Base-by-base conservation (phyloP, 1,140 invertebrate genomes). In the Mactra quadrangularis region DNA sequence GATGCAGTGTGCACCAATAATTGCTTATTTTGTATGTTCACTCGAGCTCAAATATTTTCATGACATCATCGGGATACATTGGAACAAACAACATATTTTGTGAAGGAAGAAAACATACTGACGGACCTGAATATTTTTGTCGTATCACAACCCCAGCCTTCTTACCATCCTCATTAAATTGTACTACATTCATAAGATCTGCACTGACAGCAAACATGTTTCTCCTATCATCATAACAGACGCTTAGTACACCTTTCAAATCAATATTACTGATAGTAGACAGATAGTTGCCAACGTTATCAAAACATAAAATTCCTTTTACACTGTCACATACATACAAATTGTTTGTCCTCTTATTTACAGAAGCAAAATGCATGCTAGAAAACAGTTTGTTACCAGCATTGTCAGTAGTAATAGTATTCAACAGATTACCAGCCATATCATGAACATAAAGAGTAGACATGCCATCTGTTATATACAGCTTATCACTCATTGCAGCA, bases 1-100 rank as follows among this genome's bases (percentile, higher is more conserved):
- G n/a, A n/a, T n/a, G n/a, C n/a, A n/a, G n/a, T n/a, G n/a, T n/a
- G n/a, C n/a, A n/a, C n/a, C n/a, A n/a, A n/a, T n/a, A n/a, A n/a
- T n/a, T n/a, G n/a, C n/a, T n/a, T n/a, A n/a, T n/a, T n/a, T n/a
- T n/a, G n/a, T n/a, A n/a, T 9, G 45, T 3, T 17, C 35, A 60
- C 38, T 66, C 38, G 45, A 66, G 62, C n/a, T 71, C 13, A 71
- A 31, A 52, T 33, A 71, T 35, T 35, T 52, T 52, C 4, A 71
- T 47, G 45, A 19, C 27, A 31, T 71, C 50, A 22, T 17, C 11
- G 13, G 2, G n/a, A 35, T 60, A 1, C n/a, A 50, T 33, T 7
- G 45, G 29, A 11, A 71, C 66, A 53, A 71, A 9, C 45, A 71
- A 22, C 7, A 0, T 52, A 17, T 22, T 25, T 22, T 71, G 3